phyloP scores from a whole-genome alignment of 2,797 vertebrate species.

The Fundulus diaphanus region DNA sequence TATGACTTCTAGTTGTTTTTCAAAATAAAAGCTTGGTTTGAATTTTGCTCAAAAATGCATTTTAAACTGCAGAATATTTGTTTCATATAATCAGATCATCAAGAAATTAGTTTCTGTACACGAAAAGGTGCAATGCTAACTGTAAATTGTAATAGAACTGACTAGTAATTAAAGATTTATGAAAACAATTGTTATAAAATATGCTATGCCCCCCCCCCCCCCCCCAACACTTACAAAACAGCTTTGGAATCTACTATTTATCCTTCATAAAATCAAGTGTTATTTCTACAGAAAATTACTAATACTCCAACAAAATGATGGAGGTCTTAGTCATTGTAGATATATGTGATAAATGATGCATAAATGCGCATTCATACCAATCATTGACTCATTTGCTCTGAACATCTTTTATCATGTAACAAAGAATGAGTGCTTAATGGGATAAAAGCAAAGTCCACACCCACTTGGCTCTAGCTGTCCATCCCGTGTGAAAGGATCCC shows the following conservation, averaged over 20 bases:
- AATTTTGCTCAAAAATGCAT: neutral
- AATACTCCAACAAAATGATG: neutral
- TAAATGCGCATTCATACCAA: slow-evolving; percentile 10
- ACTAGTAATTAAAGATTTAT: neutral
- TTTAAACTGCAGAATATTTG: neutral
- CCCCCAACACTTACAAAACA: too few species aligned
- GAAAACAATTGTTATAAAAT: too few species aligned
- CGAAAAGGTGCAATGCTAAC: neutral
- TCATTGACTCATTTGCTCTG: slow-evolving; percentile 8
- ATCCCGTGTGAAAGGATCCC: slow-evolving; percentile 45
- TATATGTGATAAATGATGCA: neutral
- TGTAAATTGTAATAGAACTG: neutral
- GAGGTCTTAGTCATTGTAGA: neutral
- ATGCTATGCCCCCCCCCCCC: too few species aligned
- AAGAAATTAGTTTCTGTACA: neutral
- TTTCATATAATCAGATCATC: neutral
- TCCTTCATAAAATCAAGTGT: neutral
- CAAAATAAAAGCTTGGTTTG: neutral
- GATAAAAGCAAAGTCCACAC: slow-evolving; percentile 28
- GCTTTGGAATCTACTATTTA: neutral
- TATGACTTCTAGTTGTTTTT: neutral
- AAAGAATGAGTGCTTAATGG: slow-evolving; percentile 30
- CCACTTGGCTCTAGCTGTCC: slow-evolving; percentile 33
- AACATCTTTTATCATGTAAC: slow-evolving; percentile 23
- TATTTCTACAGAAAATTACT: neutral